Base-by-base conservation (phyloP, 2,797 vertebrate genomes). In the Bucorvus abyssinicus region DNA sequence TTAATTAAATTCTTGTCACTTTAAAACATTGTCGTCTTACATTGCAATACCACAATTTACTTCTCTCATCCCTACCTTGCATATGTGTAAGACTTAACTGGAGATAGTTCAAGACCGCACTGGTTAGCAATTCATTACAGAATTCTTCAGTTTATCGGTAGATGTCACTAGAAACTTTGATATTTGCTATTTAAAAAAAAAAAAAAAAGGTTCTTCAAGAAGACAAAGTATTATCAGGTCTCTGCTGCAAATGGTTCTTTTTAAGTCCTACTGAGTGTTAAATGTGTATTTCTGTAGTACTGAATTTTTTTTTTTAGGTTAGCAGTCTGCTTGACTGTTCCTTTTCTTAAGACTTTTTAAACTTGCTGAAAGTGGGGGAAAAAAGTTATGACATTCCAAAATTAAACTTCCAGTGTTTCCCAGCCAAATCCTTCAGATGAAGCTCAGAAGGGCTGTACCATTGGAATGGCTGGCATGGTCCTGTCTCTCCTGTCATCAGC, bases 401-500 rank as follows among this genome's bases (percentile, higher is more conserved):
- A 75, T 89, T 95, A 52, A 96, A 65, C 40, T 87, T 97, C 10
- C 95, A 99, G 99, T 80, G 95, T 98, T 91, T 98, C 99, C 45
- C 98, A 98, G 17, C 91, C 98, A 73, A 98, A 96, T 69, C 93
- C 95, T 63, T 89, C 97, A 19, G 99, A 99, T 12, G 97, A 98
- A 17, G 96, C 97, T 56, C 98, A 98, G 52, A 98, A 98, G 90
- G 98, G 96, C 92, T 98, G 99, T 86, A 98, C 98, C 1, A 98
- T 99, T 15, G 99, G 99, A 34, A 98, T 99, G 98, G 98, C 98
- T 27, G 98, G 98, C 56, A 98, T 98, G 98, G 94, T 99, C 53
- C 98, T 99, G 19, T 99, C 99, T 14, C 97, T 99, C n/a, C 98
- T 99, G 36, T 99, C 99, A 2, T 99, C 99, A 4, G 98, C 99